Evolutionary conservation across 1,140 invertebrate genomes (phyloP).

Genomic region (Papilio polyxenes): DNA sequence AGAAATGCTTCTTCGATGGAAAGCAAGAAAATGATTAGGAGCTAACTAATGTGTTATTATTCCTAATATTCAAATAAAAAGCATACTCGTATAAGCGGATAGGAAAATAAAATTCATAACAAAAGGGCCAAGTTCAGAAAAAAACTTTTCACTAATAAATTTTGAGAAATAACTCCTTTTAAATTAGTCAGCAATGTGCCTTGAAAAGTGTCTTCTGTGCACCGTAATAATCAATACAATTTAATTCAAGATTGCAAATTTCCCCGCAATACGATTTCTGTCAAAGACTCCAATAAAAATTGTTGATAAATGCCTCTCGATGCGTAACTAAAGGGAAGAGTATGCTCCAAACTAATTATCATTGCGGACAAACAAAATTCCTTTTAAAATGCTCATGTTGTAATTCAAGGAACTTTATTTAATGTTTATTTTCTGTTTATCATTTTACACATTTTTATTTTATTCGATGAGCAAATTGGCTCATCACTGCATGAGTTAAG

Average conservation of each 20-base stretch:
- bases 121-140: too few species aligned
- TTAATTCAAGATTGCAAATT: slow-evolving; percentile 42
- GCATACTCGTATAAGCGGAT: neutral
- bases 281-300: slow-evolving; percentile 53
- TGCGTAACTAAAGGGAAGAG: slow-evolving; percentile 48
- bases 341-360: slow-evolving; percentile 53
- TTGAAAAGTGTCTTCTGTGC: slow-evolving; percentile 42
- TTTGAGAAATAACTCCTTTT: slow-evolving; percentile 36
- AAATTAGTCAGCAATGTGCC: slow-evolving; percentile 22
- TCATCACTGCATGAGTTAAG: too few species aligned
- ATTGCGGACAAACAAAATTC: slow-evolving; percentile 31
- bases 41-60: slow-evolving; percentile 29
- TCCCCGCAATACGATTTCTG: slow-evolving; percentile 55
- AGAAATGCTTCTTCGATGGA: neutral
- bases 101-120: neutral
- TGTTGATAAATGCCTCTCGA: slow-evolving; percentile 51
- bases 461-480: neutral
- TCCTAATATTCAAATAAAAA: neutral
- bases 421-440: slow-evolving; percentile 10
- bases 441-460: slow-evolving; percentile 10
- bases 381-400: slow-evolving; percentile 1
- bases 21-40: neutral
- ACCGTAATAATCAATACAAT: slow-evolving; percentile 43
- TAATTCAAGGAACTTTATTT: slow-evolving; percentile 12
- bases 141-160: neutral